A percentile compares a stretch with the other conserved stretches of the same genome.
Conservation (phyloP, 1,140 invertebrate species). For the Pogonus chalceus region DNA sequence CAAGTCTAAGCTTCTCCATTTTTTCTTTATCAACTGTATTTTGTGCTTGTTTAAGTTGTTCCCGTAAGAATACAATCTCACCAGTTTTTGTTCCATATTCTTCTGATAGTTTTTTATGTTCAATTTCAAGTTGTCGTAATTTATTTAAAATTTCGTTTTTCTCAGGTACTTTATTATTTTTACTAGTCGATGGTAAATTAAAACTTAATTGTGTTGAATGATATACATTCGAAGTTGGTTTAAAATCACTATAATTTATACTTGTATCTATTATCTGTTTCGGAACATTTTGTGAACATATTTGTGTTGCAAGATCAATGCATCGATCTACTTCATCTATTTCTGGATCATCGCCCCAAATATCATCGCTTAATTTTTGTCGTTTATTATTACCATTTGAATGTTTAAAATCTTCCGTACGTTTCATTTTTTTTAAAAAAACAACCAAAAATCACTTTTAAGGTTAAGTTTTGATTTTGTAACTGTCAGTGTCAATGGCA, state of each 20-base stretch:
- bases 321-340: slow-evolving; percentile 1
- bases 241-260: background rate
- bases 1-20: background rate
- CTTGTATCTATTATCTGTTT: background rate
- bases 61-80: background rate
- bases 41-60: background rate
- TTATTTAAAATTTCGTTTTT: background rate
- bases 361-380: slow-evolving; percentile 14
- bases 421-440: slow-evolving; percentile 4
- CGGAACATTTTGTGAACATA: background rate
- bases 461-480: too few species aligned
- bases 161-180: background rate
- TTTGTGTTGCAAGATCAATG: background rate
- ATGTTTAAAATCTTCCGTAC: background rate
- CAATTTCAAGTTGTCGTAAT: background rate
- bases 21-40: background rate
- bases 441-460: too few species aligned
- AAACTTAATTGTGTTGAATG: background rate
- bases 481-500: too few species aligned
- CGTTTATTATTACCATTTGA: slow-evolving; percentile 6
- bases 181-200: background rate
- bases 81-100: background rate
- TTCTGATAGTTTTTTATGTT: background rate
- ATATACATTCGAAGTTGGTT: background rate
- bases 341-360: slow-evolving; percentile 1